These are phyloP conservation scores for Buteo buteo DNA, from an alignment of 2,113 vertebrate genomes.

Conservation along the genomic window DNA sequence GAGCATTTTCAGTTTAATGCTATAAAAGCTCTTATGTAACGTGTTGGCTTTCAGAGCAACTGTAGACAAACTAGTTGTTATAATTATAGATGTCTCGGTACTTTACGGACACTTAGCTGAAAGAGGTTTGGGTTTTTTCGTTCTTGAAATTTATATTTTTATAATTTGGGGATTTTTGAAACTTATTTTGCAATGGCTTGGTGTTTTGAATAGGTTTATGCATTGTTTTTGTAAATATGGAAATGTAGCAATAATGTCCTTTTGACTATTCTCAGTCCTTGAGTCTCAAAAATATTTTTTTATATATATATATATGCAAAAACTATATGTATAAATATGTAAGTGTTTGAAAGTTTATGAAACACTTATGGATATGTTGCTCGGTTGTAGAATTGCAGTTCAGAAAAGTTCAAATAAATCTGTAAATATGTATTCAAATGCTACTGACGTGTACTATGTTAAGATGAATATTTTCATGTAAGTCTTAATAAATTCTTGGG, in stretches of 20 bases:
- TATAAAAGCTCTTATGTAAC: conserved; percentile 37
- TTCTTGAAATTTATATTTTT: conserved; percentile 84
- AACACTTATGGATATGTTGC: conserved; percentile 70
- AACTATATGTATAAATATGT: conserved; percentile 80
- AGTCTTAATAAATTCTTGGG: conserved; percentile 15
- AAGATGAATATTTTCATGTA: neutral
- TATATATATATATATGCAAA: conserved; percentile 81
- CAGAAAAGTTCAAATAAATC: conserved; percentile 78
- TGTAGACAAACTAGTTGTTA: conserved; percentile 52
- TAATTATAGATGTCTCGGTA: conserved; percentile 71
- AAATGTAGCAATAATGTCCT: conserved; percentile 84
- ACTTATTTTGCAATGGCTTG: conserved; percentile 74
- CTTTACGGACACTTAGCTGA: conserved; percentile 72
- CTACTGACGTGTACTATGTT: neutral
- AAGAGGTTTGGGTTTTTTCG: conserved; percentile 63
- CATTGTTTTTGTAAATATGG: conserved; percentile 79
- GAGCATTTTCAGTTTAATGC: conserved; percentile 52
- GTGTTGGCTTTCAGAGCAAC: conserved; percentile 59
- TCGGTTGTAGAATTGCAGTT: conserved; percentile 68
- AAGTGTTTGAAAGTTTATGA: conserved; percentile 71
- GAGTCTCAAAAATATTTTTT: conserved; percentile 80
- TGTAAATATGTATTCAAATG: conserved; percentile 70
- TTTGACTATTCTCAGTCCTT: conserved; percentile 73
- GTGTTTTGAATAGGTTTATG: conserved; percentile 73
- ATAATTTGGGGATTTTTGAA: conserved; percentile 71